Base-by-base conservation (phyloP, 2,113 vertebrate species). In the Orcinus orca region DNA sequence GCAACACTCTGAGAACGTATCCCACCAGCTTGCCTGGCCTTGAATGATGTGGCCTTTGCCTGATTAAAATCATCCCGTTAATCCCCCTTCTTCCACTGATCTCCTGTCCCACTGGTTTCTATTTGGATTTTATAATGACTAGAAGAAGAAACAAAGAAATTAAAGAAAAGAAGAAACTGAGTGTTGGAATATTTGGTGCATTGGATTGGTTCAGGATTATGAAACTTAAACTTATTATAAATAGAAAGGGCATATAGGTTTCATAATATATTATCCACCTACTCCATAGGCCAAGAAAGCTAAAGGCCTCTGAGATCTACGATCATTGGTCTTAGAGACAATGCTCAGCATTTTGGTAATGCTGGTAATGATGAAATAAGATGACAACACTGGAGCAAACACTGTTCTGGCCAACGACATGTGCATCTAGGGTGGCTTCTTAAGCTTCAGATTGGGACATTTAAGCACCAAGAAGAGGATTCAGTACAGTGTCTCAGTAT, bases 161-260 rank as follows among this genome's bases (percentile, higher is more conserved):
- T 8, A 44, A 29, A 26, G 21, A 81, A 70, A 91, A 91, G 68
- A 85, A 76, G 26, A 84, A 83, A 97, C 99, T 99, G 92, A 99
- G 98, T 97, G 99, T 99, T 85, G 99, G 99, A 98, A 99, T 99
- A 53, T 99, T 99, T 53, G 99, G 99, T 0, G 99, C 99, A 79
- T 99, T 99, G 65, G 99, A 99, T 93, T 99, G 98, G 97, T 99
- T 99, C 98, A 99, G 97, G 98, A 99, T 99, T 90, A 99, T 99
- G 92, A 99, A 99, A 90, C 99, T 99, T 85, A 99, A 98, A 6
- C 99, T 99, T 99, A 99, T 99, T 6, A 99, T 99, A 98, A 99
- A 99, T 33, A 99, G 99, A 99, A 99, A 94, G 96, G 99, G 99
- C 8, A 99, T 99, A 1, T 99, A 70, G 98, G 31, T 97, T 99